Base-by-base conservation (phyloP, 2,888 invertebrate genomes). In the Diabrotica balteata region DNA sequence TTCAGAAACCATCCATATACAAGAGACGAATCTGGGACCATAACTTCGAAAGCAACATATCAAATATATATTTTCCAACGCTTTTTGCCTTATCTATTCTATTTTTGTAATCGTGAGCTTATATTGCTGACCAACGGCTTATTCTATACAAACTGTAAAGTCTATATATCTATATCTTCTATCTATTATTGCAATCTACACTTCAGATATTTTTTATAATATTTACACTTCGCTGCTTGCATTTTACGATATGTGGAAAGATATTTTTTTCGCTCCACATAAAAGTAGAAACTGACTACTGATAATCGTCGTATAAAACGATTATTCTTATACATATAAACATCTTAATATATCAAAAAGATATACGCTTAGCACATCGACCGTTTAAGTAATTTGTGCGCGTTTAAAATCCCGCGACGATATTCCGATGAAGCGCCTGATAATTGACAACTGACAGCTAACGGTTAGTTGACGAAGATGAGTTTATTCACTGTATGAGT, bases 401-500 rank as follows among this genome's bases (percentile, higher is more conserved):
- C 32, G 32, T 32, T 32, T 32, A 32, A 32, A 17, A 32, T 32
- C 32, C 5, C 32, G 32, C 32, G 32, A 32, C 32, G 0, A 4
- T 32, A 17, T 32, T 32, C 32, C 32, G 32, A 32, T 32, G 32
- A 32, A 1, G 32, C 32, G 32, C 32, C 32, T 32, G 32, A 32
- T 5, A 32, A 32, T 32, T 32, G 32, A 32, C 32, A 32, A 32
- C 32, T 32, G 32, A 32, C 32, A 32, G 32, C 32, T 32, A 5
- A 32, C 45, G 17, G 22, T 32, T 8, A 22, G 46, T 52, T 46
- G 8, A 52, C 32, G 50, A 45, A n/a, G 66, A 57, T 57, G 52
- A 62, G 57, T 52, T 64, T 67, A 67, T 55, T 51, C 74, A 72
- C 80, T 82, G 82, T 76, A 84, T 84, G 84, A 84, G 84, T 82